Conservation (phyloP, 1,140 invertebrate genomes). For the Zophobas atratus region DNA sequence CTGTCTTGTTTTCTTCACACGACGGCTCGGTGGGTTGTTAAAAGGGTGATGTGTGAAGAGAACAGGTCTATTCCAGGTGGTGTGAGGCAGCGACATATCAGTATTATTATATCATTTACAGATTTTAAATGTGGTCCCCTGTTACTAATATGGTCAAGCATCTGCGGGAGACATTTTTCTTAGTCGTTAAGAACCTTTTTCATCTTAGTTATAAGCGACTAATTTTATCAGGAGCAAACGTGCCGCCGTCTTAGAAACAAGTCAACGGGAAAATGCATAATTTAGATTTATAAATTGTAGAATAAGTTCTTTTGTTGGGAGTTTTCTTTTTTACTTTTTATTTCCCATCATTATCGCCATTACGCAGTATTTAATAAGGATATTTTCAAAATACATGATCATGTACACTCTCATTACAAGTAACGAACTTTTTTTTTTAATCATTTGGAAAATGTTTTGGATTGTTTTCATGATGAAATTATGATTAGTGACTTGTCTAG, state of each 20-base stretch:
- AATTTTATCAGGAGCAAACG: conserved; percentile 45
- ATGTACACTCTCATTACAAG: conserved; percentile 19
- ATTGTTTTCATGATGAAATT: conserved; percentile 45
- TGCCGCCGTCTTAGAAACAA: conserved; percentile 29
- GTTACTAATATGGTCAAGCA: conserved; percentile 48
- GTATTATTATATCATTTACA: conserved; percentile 59
- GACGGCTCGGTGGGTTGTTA: background rate
- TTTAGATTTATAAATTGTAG: conserved; percentile 44
- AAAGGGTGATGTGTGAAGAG: conserved; percentile 31
- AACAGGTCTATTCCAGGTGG: conserved; percentile 53
- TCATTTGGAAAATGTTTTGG: conserved; percentile 40
- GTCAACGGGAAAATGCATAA: conserved; percentile 36
- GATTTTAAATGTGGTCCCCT: conserved; percentile 55
- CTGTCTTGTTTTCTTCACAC: conserved; percentile 48
- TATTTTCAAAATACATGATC: conserved; percentile 43
- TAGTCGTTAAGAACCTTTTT: conserved; percentile 48
- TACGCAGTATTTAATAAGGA: conserved; percentile 43
- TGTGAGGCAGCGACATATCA: conserved; percentile 56
- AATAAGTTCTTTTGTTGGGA: conserved; percentile 47
- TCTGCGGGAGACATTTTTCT: conserved; percentile 54
- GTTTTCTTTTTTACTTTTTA: background rate
- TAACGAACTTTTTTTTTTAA: conserved; percentile 31
- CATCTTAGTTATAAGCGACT: conserved; percentile 49
- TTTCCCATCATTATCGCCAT: conserved; percentile 38
- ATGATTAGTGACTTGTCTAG: conserved; percentile 49